phyloP scores from a whole-genome alignment of 2,797 vertebrate species.

The Streptopelia turtur region DNA sequence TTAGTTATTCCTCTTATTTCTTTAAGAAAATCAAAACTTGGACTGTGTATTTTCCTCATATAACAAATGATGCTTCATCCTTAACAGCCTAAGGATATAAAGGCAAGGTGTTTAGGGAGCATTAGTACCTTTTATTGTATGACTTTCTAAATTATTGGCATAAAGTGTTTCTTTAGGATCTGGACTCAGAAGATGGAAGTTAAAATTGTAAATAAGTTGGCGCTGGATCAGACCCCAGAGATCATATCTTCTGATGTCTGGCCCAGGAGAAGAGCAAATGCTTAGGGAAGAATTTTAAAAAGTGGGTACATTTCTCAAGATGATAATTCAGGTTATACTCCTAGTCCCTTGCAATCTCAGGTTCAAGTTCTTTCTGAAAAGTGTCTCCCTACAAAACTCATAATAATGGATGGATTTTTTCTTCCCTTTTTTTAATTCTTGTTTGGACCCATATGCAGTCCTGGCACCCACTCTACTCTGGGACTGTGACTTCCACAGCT shows the following conservation, averaged over 20 bases:
- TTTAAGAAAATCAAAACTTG: neutral
- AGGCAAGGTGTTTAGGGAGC: neutral
- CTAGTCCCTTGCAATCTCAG: neutral
- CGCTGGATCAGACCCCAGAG: neutral
- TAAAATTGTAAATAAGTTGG: neutral
- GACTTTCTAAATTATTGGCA: neutral
- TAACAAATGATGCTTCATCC: neutral
- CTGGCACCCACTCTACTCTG: neutral
- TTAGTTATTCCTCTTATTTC: neutral
- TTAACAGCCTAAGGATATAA: neutral
- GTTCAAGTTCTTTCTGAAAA: neutral
- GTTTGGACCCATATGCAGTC: neutral
- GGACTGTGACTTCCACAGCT: neutral
- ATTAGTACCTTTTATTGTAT: neutral
- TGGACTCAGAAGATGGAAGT: neutral
- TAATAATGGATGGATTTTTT: neutral
- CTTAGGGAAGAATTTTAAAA: neutral
- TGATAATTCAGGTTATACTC: neutral
- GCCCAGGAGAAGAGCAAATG: neutral
- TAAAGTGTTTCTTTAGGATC: neutral
- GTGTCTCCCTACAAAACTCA: fast-evolving
- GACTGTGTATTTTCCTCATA: neutral
- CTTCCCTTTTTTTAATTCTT: neutral
- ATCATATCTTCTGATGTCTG: neutral
- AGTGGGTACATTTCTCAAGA: neutral